Percentiles rank a stretch among this genome's conserved stretches.
These are phyloP conservation scores for Luehdorfia chinensis DNA, from an alignment of 1,140 invertebrate species.

Conservation along the genomic window DNA sequence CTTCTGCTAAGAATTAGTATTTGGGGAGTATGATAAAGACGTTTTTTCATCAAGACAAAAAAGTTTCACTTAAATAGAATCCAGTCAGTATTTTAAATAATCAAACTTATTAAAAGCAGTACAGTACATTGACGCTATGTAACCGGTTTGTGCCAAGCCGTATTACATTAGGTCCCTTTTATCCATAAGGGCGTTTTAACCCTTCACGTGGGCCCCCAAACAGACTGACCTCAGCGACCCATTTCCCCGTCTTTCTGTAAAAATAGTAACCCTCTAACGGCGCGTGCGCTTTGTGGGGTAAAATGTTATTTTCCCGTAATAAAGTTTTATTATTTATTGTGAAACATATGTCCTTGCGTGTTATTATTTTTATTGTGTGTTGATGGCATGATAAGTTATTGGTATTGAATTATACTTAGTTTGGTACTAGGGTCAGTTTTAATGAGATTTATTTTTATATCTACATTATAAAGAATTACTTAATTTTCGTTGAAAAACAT, in stretches of 20 bases:
- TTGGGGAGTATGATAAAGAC: no score
- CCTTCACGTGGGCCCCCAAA: conserved; percentile 41
- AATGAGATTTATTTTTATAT: no score
- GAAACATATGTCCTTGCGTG: conserved; percentile 36
- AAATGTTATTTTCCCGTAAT: conserved; percentile 47
- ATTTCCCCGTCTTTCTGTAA: conserved; percentile 40
- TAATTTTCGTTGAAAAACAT: no score
- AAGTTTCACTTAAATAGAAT: no score
- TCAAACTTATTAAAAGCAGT: neutral
- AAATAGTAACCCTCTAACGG: conserved; percentile 35
- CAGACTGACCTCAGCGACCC: conserved; percentile 47
- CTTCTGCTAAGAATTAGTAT: no score
- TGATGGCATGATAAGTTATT: conserved; percentile 40
- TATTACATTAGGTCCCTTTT: conserved; percentile 15
- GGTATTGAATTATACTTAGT: conserved; percentile 26
- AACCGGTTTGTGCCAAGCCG: conserved; percentile 3
- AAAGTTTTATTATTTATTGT: conserved; percentile 49
- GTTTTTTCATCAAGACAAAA: no score
- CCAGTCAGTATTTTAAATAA: neutral
- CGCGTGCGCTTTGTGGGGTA: conserved; percentile 41
- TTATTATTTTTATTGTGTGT: conserved; percentile 36
- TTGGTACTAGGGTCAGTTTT: conserved; percentile 17
- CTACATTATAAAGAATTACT: no score
- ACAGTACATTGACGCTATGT: neutral
- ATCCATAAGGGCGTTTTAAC: conserved; percentile 56